Evolutionary conservation across 64 coral and sea anemone species (phyloP), one percentile per base, ranked within the genome.

Genomic region (Montipora sp.): DNA sequence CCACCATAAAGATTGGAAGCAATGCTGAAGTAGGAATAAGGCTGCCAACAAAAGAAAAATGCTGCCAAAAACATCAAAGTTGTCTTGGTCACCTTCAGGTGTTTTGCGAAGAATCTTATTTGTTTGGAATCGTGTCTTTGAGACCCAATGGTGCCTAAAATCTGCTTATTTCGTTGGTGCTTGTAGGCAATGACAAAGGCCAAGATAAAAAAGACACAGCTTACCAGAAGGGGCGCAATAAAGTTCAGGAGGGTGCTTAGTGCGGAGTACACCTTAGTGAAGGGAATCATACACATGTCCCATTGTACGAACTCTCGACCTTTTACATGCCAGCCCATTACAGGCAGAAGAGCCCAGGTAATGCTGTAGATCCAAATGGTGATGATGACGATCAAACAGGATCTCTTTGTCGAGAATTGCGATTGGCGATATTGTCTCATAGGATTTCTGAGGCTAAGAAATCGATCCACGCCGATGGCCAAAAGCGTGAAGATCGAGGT

Each of bases 21-120:
- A n/a, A 93, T 73, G 3, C 48, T 83, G n/a, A 69, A 53, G 5
- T 22, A 80, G 7, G 82, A 23, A 12, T 57, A 93, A 51, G 91
- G 91, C 45, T 87, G 57, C 91, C 91, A 93, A 13, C 91, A 93
- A 24, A 87, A 93, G 12, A 93, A 70, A 3, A 87, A 93, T 21
- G 70, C 91, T 2, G 36, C 75, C 3, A 93, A 47, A 58, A 93
- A 88, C 91, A 93, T 79, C 22, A 83, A 87, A n/a, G 87, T 93
- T 9, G 91, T 93, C 47, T 93, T 93, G 6, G 91, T 83, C 21
- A 83, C 91, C 51, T 85, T 50, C 2, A 93, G 24, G 76, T 93
- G 87, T 24, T 73, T 51, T 48, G 87, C 36, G 68, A 79, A 88
- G 51, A 46, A 65, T 6, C 87, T 93, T 0, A 47, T 65, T 18